Evolutionary conservation across 2,113 vertebrate species (phyloP).

Genomic region (Gambusia holbrooki): DNA sequence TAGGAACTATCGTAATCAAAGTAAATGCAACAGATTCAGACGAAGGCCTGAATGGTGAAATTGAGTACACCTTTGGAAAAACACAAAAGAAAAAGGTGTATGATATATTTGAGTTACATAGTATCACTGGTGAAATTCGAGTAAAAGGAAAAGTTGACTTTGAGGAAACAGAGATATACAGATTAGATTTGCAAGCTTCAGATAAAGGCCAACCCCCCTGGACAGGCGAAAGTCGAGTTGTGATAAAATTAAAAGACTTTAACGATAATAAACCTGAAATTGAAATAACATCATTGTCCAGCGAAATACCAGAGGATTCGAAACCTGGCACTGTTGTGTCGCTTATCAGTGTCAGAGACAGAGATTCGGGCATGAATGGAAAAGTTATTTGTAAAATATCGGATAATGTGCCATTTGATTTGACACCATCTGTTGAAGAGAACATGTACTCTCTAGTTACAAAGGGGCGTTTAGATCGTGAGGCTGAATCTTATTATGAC

Average conservation of each 20-base stretch:
- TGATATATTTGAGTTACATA: constrained; percentile 62
- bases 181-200: constrained; percentile 68
- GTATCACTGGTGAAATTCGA: constrained; percentile 64
- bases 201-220: constrained; percentile 68
- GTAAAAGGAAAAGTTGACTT: constrained; percentile 70
- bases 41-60: constrained; percentile 53
- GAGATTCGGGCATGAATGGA: constrained; percentile 68
- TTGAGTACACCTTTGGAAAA: constrained; percentile 61
- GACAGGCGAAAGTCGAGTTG: constrained; percentile 50
- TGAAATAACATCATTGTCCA: constrained; percentile 73
- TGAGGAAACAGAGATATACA: constrained; percentile 60
- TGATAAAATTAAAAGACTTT: constrained; percentile 71
- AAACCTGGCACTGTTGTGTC: constrained; percentile 71
- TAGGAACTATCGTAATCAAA: constrained; percentile 53
- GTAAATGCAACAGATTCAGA: constrained; percentile 71
- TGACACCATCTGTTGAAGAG: constrained; percentile 71
- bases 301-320: constrained; percentile 59
- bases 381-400: constrained; percentile 68
- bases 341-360: constrained; percentile 69
- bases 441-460: constrained; percentile 75
- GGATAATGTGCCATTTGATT: constrained; percentile 66
- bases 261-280: constrained; percentile 77
- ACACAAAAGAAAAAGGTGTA: constrained; percentile 52
- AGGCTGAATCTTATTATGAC: constrained; percentile 55
- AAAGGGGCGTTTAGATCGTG: constrained; percentile 68